phyloP scores from a whole-genome alignment of 2,797 vertebrate species.

The Taeniopygia guttata region DNA sequence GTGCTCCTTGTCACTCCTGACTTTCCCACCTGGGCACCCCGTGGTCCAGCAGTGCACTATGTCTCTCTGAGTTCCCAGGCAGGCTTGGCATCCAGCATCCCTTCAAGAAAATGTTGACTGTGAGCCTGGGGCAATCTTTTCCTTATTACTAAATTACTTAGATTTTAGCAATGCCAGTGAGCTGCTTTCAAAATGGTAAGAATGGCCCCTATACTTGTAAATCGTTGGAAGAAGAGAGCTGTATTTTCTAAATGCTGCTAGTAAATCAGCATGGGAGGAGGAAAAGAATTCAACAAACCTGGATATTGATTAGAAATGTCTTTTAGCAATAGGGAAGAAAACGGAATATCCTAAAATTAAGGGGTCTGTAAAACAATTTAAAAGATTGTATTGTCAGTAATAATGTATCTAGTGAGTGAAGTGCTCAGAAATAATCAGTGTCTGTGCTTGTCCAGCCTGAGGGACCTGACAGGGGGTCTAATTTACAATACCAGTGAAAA shows the following conservation, averaged over 20 bases:
- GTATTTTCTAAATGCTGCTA: not conserved
- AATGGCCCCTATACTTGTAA: not conserved
- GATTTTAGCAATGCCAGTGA: not conserved
- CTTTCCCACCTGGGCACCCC: not conserved
- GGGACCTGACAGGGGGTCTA: not conserved
- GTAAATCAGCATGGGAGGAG: not conserved
- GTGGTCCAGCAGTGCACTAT: not conserved
- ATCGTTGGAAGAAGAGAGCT: not conserved
- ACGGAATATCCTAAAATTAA: not conserved
- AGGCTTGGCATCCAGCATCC: not conserved
- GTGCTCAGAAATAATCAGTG: not conserved
- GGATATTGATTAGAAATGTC: slow-evolving; percentile 26
- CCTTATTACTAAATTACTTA: not conserved
- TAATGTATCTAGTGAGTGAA: not conserved
- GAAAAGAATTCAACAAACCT: not conserved
- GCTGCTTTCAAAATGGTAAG: not conserved
- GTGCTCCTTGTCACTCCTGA: rapidly evolving
- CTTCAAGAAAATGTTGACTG: not conserved
- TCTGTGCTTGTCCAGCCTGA: not conserved
- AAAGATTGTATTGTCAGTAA: not conserved
- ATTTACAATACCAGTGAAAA: not conserved
- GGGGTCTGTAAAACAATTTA: slow-evolving; percentile 2
- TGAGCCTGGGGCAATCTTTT: not conserved
- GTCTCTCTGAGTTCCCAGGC: rapidly evolving
- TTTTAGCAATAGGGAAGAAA: not conserved